Conservation (phyloP, 2,888 invertebrate species). For the Caenorhabditis panamensis region DNA sequence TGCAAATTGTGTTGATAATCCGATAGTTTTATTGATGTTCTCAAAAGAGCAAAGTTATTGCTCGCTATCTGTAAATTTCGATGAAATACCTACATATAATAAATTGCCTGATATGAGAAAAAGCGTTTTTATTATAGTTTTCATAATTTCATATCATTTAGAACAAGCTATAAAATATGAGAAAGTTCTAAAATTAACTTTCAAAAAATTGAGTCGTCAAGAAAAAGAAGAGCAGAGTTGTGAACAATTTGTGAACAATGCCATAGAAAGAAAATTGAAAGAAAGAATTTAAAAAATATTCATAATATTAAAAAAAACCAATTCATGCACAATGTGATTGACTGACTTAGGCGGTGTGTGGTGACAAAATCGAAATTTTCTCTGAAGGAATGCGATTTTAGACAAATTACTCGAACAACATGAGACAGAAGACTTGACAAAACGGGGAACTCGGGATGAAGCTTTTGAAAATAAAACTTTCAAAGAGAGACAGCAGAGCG, state of each 20-base stretch:
- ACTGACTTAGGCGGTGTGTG: no score
- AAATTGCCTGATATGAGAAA: no score
- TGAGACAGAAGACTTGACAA: conserved; percentile 47
- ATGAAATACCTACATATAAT: conserved; percentile 17
- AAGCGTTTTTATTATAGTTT: no score
- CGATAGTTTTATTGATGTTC: background rate
- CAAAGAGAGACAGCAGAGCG: conserved; percentile 47
- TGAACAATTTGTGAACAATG: background rate
- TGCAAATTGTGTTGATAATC: conserved; percentile 69
- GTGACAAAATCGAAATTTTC: conserved; percentile 1
- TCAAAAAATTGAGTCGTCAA: no score
- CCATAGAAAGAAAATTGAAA: background rate
- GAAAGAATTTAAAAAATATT: background rate
- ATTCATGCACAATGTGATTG: no score
- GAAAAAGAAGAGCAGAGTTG: background rate
- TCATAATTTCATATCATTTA: background rate
- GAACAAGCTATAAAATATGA: background rate
- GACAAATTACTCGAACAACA: conserved; percentile 59
- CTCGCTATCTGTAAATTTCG: conserved; percentile 49
- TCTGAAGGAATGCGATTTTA: conserved; percentile 57
- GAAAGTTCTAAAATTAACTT: background rate
- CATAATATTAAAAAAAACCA: no score
- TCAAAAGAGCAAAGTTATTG: conserved; percentile 43
- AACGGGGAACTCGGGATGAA: conserved; percentile 30
- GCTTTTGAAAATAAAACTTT: conserved; percentile 60